phyloP scores from a whole-genome alignment of 2,888 invertebrate genomes.

The Brachynemurus nebulosus region DNA sequence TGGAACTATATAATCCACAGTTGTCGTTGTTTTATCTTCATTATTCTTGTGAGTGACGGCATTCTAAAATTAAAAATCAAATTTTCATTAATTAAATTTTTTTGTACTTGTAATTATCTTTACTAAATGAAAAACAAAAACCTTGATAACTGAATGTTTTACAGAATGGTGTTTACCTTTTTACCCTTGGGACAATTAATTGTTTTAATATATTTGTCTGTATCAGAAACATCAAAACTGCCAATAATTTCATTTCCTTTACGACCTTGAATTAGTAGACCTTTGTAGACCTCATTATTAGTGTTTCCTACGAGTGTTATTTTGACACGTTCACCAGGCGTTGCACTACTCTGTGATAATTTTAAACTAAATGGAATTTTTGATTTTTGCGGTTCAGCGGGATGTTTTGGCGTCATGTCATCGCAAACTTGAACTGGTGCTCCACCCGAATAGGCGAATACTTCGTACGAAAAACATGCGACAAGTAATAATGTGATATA shows the following conservation, averaged over 20 bases:
- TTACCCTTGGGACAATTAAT: slow-evolving; percentile 38
- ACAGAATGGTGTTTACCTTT: slow-evolving; percentile 32
- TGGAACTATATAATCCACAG: slow-evolving; percentile 35
- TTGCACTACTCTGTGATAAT: slow-evolving; percentile 25
- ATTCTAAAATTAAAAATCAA: slow-evolving; percentile 33
- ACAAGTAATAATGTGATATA: slow-evolving; percentile 10
- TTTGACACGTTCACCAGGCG: slow-evolving; percentile 35
- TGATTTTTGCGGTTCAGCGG: slow-evolving; percentile 38
- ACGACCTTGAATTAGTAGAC: slow-evolving; percentile 52
- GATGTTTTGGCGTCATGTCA: slow-evolving; percentile 56
- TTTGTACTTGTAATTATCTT: too few relatives aligned
- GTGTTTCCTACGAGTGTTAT: slow-evolving; percentile 39
- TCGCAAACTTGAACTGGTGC: slow-evolving; percentile 48
- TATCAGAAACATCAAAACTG: slow-evolving; percentile 39
- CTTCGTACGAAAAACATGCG: slow-evolving; percentile 18
- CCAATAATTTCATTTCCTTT: slow-evolving; percentile 45
- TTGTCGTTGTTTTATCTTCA: slow-evolving; percentile 35
- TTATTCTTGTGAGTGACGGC: slow-evolving; percentile 56
- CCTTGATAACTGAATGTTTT: too few relatives aligned
- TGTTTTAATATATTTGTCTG: slow-evolving; percentile 36
- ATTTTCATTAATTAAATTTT: background rate
- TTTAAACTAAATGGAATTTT: slow-evolving; percentile 41
- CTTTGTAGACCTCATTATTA: slow-evolving; percentile 41
- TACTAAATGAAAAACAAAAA: too few relatives aligned
- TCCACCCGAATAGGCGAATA: slow-evolving; percentile 41